Percentiles rank a stretch among this genome's conserved stretches.
Evolutionary conservation across 2,113 vertebrate species (phyloP).

Genomic region (Antechinus stuartii): DNA sequence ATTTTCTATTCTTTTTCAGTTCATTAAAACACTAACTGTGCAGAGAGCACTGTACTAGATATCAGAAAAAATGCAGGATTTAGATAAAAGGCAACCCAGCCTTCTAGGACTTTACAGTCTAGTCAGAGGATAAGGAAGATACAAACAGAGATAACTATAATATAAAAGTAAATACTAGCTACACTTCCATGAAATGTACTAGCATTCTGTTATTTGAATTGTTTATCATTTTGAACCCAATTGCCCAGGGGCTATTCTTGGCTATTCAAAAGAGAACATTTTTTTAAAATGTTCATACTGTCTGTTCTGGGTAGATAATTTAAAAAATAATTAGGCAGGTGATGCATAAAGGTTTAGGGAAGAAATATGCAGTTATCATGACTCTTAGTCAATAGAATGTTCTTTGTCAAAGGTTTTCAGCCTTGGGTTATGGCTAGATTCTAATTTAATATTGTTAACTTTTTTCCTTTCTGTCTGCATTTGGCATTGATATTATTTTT

Average conservation of each 20-base stretch:
- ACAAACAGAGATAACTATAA: not conserved
- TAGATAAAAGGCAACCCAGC: not conserved
- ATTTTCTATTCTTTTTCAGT: slow-evolving; percentile 10
- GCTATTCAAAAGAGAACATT: slow-evolving; percentile 50
- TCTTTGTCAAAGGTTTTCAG: not conserved
- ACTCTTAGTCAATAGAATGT: not conserved
- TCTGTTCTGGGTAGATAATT: not conserved
- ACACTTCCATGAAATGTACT: slow-evolving; percentile 48
- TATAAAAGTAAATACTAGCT: not conserved
- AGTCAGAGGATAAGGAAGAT: not conserved
- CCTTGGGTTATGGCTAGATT: not conserved
- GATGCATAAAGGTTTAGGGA: slow-evolving; percentile 15
- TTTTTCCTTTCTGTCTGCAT: not conserved
- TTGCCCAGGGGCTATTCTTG: slow-evolving; percentile 53
- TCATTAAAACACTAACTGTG: not conserved
- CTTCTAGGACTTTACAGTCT: not conserved
- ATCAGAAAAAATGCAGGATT: not conserved
- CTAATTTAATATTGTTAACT: not conserved
- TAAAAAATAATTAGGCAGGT: not conserved
- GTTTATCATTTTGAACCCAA: slow-evolving; percentile 14
- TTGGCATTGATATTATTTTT: slow-evolving; percentile 27
- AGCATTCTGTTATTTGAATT: slow-evolving; percentile 52
- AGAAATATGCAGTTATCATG: not conserved
- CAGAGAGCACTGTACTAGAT: not conserved
- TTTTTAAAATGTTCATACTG: not conserved